Evolutionary conservation across 2,113 vertebrate genomes (phyloP), one percentile per base, ranked within the genome.

Genomic region (Alligator sinensis): DNA sequence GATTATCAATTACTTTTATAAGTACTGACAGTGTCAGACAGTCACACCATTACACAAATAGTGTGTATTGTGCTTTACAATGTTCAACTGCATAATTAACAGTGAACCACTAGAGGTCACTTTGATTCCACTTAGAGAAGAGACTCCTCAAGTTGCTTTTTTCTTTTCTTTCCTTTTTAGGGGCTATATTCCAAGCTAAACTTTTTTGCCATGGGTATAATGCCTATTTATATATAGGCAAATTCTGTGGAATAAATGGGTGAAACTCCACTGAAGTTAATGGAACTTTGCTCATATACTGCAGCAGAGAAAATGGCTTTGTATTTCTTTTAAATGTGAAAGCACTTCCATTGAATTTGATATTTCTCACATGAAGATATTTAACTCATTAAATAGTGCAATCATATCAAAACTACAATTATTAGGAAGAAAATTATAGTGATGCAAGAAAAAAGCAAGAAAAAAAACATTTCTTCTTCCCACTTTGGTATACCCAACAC

Each of bases 21-120:
- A 24, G 19, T 38, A 21, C 68, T 72, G 68, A 72, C 21, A 12
- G 68, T 38, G 24, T 19, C 13, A 74, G 76, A 79, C 82, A n/a
- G 19, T 30, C 2, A 1, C 38, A 27, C 14, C 55, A 1, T 66
- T 9, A 78, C 77, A 80, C 3, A 18, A 3, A 12, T 4, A 1
- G 1, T 25, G 30, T 75, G 13, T 84, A 86, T 60, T 7, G 62
- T 2, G 28, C 62, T 55, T 63, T 62, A 59, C 1, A 0, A 80
- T 78, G 85, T 76, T 0, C 7, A 82, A 94, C 89, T 95, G 96
- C 92, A 96, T 0, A 21, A 59, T 34, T 95, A 62, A 5, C 4
- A 1, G 74, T 21, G 60, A 90, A 90, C 96, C 98, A 96, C 97
- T 97, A 98, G 98, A 96, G 97, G 97, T 97, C 97, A 96, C 97